Base-by-base conservation (phyloP, 1,140 invertebrate genomes). In the Scaptomyza montana region DNA sequence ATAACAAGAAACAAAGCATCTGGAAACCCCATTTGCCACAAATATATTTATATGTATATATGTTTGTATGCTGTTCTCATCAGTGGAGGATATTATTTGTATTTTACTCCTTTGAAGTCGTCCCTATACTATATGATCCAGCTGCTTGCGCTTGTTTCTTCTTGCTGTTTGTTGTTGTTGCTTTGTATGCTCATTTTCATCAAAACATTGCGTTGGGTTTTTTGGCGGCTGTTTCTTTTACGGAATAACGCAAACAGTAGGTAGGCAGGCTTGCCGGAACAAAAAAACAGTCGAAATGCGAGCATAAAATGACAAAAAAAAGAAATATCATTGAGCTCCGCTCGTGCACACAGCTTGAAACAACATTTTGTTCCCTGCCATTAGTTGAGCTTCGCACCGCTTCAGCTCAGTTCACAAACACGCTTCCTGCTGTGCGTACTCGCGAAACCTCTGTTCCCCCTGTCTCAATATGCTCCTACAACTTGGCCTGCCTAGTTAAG, bases 271-370 rank as follows among this genome's bases (percentile, higher is more conserved):
- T 33, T 5, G 33, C 33, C 33, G 33, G 33, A 36, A 30, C 54
- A 71, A 66, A 76, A 78, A 80, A 50, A 56, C 47, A 33, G 63
- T 36, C 53, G 65, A 41, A 51, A 41, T 19, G 16, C 45, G 21
- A 51, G 47, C 3, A 25, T 4, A 63, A 55, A 63, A 33, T 30
- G 39, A 66, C 33, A 64, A 43, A 55, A 9, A 55, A 9, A 47
- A 51, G 66, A 86, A 87, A 86, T 87, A 85, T 79, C 80, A 81
- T 80, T 85, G 70, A 84, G 74, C 67, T 74, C 75, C 78, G 84
- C 82, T 86, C 82, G 82, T 86, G 82, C 82, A 86, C 82, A 86
- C 82, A 86, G 82, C 82, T 87, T 86, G 82, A 86, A 87, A 86
- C 82, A 86, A 87, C 82, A 82, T 82, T 86, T 87, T 60, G 72